phyloP scores from a whole-genome alignment of 2,797 vertebrate genomes.

The Chelon auratus region DNA sequence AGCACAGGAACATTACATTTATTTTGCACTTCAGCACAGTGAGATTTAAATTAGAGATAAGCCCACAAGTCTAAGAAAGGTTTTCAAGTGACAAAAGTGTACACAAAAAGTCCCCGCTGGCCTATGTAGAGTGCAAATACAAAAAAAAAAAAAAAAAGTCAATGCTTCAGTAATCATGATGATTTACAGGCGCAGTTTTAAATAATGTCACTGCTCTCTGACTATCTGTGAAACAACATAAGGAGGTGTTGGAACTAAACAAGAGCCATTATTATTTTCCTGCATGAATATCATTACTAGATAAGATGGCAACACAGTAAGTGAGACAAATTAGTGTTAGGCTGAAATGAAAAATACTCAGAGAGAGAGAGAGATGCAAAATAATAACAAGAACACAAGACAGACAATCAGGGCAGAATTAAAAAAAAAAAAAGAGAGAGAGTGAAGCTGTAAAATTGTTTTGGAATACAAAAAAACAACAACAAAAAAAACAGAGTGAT shows the following conservation, averaged over 20 bases:
- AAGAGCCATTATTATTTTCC: conserved; percentile 18
- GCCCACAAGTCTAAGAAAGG: background rate
- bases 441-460: conserved; percentile 6
- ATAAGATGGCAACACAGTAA: conserved; percentile 31
- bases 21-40: background rate
- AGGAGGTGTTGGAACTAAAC: conserved; percentile 15
- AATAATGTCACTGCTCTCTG: background rate
- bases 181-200: background rate
- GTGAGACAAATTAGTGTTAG: conserved; percentile 31
- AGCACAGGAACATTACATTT: background rate
- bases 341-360: conserved; percentile 22
- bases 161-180: background rate
- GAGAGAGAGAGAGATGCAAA: background rate
- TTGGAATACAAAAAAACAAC: background rate
- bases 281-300: conserved; percentile 34
- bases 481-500: background rate
- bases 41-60: background rate
- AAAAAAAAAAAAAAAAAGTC: background rate
- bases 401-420: background rate
- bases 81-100: background rate
- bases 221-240: background rate
- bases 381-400: conserved; percentile 1
- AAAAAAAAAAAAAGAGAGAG: background rate
- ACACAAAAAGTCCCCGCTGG: background rate
- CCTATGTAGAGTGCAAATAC: background rate